phyloP scores from a whole-genome alignment of 2,888 invertebrate genomes.

The Pegoplata infirma region DNA sequence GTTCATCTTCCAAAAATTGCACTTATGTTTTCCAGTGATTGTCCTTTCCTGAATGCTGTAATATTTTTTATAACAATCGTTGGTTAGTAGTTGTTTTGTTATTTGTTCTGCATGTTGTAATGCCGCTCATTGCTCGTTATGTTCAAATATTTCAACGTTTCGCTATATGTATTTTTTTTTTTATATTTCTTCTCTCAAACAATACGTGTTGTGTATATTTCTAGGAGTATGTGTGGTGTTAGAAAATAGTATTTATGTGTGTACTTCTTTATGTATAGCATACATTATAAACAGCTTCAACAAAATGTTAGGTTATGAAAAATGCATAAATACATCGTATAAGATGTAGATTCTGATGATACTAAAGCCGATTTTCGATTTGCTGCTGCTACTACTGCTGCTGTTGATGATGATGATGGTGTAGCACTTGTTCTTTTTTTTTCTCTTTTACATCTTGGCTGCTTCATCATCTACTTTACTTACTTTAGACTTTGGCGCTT shows the following conservation, averaged over 20 bases:
- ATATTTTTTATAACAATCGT: background rate
- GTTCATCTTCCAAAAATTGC: no score
- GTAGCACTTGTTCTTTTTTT: slow-evolving; percentile 30
- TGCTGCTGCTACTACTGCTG: slow-evolving; percentile 20
- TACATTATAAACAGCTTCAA: slow-evolving; percentile 23
- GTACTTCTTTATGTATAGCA: slow-evolving; percentile 15
- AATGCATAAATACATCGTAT: slow-evolving; percentile 53
- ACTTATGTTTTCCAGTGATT: background rate
- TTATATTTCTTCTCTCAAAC: background rate
- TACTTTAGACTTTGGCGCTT: slow-evolving; percentile 48
- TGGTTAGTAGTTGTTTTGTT: background rate
- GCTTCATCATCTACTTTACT: slow-evolving; percentile 14
- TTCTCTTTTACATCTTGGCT: background rate
- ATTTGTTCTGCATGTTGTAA: background rate
- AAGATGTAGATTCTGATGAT: slow-evolving; percentile 4
- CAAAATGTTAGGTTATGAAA: slow-evolving; percentile 50
- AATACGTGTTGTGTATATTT: slow-evolving; percentile 31
- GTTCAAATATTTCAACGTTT: slow-evolving; percentile 28
- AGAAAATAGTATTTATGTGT: slow-evolving; percentile 11
- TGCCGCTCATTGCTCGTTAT: slow-evolving; percentile 20
- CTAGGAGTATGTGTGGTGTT: background rate
- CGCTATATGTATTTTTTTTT: slow-evolving; percentile 5
- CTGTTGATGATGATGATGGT: slow-evolving; percentile 6
- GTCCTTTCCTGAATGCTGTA: background rate
- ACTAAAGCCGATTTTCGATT: background rate